Evolutionary conservation across 2,888 invertebrate genomes (phyloP).

Genomic region (Parnassius orleans): DNA sequence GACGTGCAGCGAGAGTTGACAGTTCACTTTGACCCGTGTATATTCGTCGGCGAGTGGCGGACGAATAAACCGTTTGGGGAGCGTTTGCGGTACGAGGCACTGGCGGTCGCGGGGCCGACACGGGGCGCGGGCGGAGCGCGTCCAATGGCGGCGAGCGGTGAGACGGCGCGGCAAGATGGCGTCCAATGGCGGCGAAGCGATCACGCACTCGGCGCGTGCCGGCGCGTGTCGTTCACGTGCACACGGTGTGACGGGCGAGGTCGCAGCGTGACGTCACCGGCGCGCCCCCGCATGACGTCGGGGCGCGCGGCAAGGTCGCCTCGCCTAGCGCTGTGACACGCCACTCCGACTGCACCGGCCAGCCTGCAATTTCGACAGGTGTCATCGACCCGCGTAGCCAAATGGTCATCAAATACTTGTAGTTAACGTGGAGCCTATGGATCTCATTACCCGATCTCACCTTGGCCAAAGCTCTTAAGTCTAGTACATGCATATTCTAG

Average conservation of each 20-base stretch:
- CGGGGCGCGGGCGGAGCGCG: constrained; percentile 68
- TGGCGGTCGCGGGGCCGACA: constrained; percentile 56
- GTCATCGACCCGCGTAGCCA: constrained; percentile 41
- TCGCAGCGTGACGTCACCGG: constrained; percentile 82
- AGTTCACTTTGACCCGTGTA: constrained; percentile 65
- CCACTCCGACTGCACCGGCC: constrained; percentile 34
- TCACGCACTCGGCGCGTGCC: constrained; percentile 90
- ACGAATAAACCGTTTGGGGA: constrained; percentile 75
- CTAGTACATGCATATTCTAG: background rate
- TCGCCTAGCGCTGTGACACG: constrained; percentile 42
- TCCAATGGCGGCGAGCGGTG: constrained; percentile 81
- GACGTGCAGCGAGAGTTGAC: constrained; percentile 49
- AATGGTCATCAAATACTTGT: constrained; percentile 29
- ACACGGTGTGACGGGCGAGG: constrained; percentile 84
- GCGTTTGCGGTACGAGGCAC: constrained; percentile 73
- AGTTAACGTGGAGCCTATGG: background rate
- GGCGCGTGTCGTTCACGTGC: constrained; percentile 92
- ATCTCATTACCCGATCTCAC: background rate
- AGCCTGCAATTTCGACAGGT: constrained; percentile 30
- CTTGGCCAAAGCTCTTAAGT: background rate
- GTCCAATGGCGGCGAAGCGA: constrained; percentile 82
- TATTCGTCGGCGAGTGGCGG: constrained; percentile 63
- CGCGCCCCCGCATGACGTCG: constrained; percentile 78
- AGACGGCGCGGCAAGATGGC: constrained; percentile 85
- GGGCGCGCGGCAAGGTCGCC: constrained; percentile 54